Percentiles rank a stretch among this genome's conserved stretches.
Evolutionary conservation across 2,113 vertebrate species (phyloP).

Genomic region (Chaetops frenatus): DNA sequence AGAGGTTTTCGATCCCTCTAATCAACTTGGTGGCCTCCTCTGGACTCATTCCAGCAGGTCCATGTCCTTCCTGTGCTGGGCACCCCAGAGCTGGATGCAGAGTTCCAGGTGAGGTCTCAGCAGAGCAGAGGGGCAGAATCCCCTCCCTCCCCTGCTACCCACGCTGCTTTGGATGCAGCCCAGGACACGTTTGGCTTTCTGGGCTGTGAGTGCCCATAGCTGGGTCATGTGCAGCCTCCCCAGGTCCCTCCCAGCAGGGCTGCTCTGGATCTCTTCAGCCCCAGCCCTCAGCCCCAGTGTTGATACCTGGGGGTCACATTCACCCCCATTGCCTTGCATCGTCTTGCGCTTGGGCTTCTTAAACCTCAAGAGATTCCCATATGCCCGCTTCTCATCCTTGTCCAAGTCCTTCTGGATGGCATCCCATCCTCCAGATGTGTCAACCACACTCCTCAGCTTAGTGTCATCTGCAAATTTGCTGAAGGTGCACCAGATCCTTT

Average conservation of each 20-base stretch:
- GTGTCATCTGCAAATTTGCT: not conserved
- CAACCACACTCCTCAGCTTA: not conserved
- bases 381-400: not conserved
- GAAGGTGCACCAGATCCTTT: not conserved
- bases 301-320: accelerated
- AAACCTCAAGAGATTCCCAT: not conserved
- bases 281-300: not conserved
- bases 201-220: not conserved
- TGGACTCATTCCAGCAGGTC: not conserved
- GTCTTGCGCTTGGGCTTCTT: not conserved
- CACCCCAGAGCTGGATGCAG: not conserved
- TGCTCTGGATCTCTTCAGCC: not conserved
- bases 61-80: not conserved
- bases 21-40: not conserved
- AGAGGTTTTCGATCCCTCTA: not conserved
- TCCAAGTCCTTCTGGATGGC: not conserved
- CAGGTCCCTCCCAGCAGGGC: accelerated
- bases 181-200: not conserved
- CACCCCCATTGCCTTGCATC: too few species aligned
- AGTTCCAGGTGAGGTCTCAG: not conserved
- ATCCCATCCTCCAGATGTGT: not conserved
- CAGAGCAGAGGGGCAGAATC: not conserved
- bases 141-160: not conserved
- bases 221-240: not conserved
- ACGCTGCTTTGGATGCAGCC: accelerated